phyloP scores from a whole-genome alignment of 2,888 invertebrate genomes.

The Chirona hameri region DNA sequence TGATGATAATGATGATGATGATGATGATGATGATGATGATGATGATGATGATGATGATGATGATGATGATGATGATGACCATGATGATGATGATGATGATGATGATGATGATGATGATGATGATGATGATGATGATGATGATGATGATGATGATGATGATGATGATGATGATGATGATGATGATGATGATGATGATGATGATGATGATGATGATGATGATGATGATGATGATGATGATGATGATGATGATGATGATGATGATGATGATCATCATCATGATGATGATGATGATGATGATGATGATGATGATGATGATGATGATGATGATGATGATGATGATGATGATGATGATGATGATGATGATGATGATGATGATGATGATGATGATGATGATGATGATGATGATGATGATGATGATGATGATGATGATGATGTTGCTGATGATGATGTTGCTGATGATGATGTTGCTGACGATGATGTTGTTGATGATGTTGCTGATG shows the following conservation, averaged over 20 bases:
- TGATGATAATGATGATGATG: conserved; percentile 8
- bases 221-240: not conserved
- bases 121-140: conserved; percentile 8
- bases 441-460: no score
- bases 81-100: conserved; percentile 13
- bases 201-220: conserved; percentile 9
- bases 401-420: no score
- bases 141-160: conserved; percentile 1
- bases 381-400: not conserved
- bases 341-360: conserved; percentile 12
- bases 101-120: conserved; percentile 12
- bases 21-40: not conserved
- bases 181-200: conserved; percentile 6
- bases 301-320: not conserved
- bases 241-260: conserved; percentile 9
- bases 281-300: not conserved
- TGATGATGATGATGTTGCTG: no score
- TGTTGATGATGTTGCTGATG: no score
- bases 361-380: conserved; percentile 8
- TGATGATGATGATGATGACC: not conserved
- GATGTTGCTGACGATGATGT: no score
- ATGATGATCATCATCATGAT: not conserved
- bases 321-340: conserved; percentile 13
- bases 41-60: not conserved
- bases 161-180: not conserved